Evolutionary conservation across 64 coral and sea anemone species (phyloP), one percentile per base, ranked within the genome.

Genomic region (Acropora tenuis): DNA sequence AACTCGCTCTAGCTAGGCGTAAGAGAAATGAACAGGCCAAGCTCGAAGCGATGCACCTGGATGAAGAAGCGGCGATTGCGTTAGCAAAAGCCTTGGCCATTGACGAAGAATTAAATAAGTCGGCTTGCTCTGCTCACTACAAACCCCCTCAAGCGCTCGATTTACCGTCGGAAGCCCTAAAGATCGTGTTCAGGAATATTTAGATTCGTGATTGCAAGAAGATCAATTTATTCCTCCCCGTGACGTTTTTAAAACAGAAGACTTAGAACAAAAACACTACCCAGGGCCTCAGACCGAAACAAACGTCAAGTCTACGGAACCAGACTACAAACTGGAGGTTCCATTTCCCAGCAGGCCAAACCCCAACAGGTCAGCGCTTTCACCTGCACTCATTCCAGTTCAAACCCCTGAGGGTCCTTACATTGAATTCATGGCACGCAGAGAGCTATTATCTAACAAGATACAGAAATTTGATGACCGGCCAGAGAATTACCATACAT

Each of bases 401-500:
- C 67, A 69, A 13, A 69, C 67, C 12, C 12, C 67, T 17, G 18
- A 16, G 67, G 67, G 67, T 69, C 12, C 67, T 20, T 69, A 69
- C 67, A 69, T 69, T 69, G 67, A 69, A 20, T 69, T 69, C n/a
- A 69, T 69, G 67, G 67, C 67, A 15, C 67, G 67, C n/a, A 69
- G 67, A 69, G 67, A 69, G 67, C 67, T 69, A 18, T 16, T 69
- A 69, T 69, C 67, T 0, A 69, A 69, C 1, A 69, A 69, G n/a
- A 69, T 3, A 15, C 11, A 69, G n/a, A 69, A 69, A 69, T 69
- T 69, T 13, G 67, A 69, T 17, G 67, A 69, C 67, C 67, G 67
- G 13, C 67, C 67, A 55, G 50, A 55, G 50, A 55, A 55, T 55
- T 55, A 55, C 50, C 50, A 55, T 55, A 55, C 50, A 9, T 55